phyloP scores from a whole-genome alignment of 2,888 invertebrate genomes.

The Girardia tigrina region DNA sequence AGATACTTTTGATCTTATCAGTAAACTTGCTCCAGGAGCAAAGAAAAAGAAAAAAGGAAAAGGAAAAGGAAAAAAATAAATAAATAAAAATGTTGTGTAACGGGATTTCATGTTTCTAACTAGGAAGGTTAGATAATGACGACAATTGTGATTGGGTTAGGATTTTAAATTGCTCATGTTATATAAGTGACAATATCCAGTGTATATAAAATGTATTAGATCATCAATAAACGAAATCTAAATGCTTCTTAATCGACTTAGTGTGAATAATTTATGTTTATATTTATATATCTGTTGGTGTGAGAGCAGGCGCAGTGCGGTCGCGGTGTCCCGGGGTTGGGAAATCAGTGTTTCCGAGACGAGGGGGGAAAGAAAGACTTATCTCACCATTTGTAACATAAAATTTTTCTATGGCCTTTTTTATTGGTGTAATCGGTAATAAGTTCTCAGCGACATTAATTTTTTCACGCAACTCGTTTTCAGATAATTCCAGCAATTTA shows the following conservation, averaged over 20 bases:
- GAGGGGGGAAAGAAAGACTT: too few species aligned
- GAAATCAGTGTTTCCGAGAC: too few species aligned
- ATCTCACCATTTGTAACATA: too few species aligned
- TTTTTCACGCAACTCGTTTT: too few species aligned
- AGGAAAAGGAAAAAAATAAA: conserved; percentile 41
- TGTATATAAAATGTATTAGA: background rate
- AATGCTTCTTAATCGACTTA: too few species aligned
- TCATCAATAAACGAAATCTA: background rate
- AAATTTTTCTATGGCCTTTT: too few species aligned
- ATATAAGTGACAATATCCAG: background rate
- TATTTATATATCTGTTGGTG: background rate
- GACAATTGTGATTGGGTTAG: background rate
- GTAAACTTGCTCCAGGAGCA: conserved; percentile 45
- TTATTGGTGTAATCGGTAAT: too few species aligned
- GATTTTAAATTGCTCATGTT: background rate
- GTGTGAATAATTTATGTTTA: too few species aligned
- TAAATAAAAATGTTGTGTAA: background rate
- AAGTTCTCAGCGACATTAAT: too few species aligned
- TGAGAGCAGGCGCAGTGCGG: too few species aligned
- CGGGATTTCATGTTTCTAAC: background rate
- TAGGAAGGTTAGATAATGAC: background rate
- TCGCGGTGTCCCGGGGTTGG: too few species aligned
- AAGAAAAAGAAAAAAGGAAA: conserved; percentile 45
- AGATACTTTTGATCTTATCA: conserved; percentile 45
- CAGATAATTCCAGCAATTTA: too few species aligned